A percentile compares a stretch with the other conserved stretches of the same genome.
phyloP scores from a whole-genome alignment of 2,113 vertebrate genomes.

The Crypturellus undulatus region DNA sequence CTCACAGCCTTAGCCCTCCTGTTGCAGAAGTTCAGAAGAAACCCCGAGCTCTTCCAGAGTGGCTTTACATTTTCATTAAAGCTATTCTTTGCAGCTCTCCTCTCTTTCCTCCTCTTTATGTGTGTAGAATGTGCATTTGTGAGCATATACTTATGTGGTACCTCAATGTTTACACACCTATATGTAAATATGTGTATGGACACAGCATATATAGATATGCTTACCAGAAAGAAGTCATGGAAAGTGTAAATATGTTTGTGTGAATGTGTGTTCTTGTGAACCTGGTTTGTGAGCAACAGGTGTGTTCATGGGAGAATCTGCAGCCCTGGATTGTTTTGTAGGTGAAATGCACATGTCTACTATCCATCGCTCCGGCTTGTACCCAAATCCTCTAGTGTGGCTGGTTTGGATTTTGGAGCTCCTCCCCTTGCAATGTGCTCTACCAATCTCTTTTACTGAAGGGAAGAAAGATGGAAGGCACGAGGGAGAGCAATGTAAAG shows the following conservation, averaged over 20 bases:
- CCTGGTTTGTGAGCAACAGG: background rate
- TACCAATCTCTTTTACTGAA: slow-evolving; percentile 17
- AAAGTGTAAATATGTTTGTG: background rate
- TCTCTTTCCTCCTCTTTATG: background rate
- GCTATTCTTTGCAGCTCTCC: background rate
- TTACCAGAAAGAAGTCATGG: background rate
- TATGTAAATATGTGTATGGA: background rate
- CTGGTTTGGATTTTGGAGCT: slow-evolving; percentile 16
- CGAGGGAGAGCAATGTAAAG: slow-evolving; percentile 64
- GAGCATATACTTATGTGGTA: background rate
- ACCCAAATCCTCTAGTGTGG: background rate
- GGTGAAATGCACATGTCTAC: accelerated
- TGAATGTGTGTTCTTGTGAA: background rate
- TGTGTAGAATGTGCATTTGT: background rate
- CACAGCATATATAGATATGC: background rate
- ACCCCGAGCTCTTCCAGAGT: background rate
- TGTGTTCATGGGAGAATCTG: accelerated
- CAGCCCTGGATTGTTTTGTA: background rate
- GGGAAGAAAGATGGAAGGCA: slow-evolving; percentile 37
- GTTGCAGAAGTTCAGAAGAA: background rate
- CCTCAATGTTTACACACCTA: background rate
- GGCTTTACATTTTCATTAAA: background rate
- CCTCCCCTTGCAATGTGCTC: background rate
- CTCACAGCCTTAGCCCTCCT: background rate
- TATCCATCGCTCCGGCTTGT: accelerated